Evolutionary conservation across 1,140 invertebrate genomes (phyloP).

Genomic region (Neelides sp.): DNA sequence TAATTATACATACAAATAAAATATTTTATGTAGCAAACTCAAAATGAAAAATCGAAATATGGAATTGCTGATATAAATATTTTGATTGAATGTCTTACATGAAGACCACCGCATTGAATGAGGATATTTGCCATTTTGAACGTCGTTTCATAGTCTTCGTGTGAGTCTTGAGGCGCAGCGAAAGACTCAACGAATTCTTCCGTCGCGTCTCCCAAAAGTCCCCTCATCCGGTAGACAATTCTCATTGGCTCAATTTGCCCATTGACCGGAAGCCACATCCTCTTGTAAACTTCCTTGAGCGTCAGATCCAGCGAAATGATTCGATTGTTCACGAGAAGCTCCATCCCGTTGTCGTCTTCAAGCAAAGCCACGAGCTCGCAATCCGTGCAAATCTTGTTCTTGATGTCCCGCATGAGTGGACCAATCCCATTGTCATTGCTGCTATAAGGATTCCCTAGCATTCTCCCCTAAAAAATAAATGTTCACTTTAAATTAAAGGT

Average conservation of each 20-base stretch:
- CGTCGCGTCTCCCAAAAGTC: constrained; percentile 89
- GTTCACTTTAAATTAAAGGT: background rate
- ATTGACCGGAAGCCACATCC: constrained; percentile 68
- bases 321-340: constrained; percentile 95
- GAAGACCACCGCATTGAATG: constrained; percentile 70
- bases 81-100: constrained; percentile 41
- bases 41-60: constrained; percentile 9
- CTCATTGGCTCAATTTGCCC: constrained; percentile 86
- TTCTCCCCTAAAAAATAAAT: constrained; percentile 55
- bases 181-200: constrained; percentile 95
- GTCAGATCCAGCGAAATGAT: constrained; percentile 92
- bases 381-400: constrained; percentile 96
- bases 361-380: constrained; percentile 90
- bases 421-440: constrained; percentile 84
- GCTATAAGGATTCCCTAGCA: constrained; percentile 95
- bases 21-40: background rate
- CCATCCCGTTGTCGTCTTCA: constrained; percentile 98
- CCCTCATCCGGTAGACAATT: constrained; percentile 96
- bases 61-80: background rate
- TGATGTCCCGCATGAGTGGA: constrained; percentile 93
- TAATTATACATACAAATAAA: no score
- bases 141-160: constrained; percentile 86
- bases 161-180: constrained; percentile 72
- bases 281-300: constrained; percentile 69
- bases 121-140: constrained; percentile 69